Percentiles rank a stretch among this genome's conserved stretches.
These are phyloP conservation scores for Papilio machaon DNA, from an alignment of 1,140 invertebrate species.

Conservation along the genomic window DNA sequence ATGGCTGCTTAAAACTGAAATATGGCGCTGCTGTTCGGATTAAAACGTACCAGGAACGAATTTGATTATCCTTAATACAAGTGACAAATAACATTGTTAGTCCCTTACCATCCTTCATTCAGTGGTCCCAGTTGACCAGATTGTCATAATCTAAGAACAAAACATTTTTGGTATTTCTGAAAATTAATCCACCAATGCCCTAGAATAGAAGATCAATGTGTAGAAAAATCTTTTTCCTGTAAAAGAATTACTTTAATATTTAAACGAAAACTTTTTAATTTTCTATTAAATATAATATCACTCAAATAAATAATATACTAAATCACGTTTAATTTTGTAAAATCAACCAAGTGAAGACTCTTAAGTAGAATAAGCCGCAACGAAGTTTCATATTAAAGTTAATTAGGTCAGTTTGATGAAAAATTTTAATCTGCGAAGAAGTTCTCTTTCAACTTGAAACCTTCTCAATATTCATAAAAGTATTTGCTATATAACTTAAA, in stretches of 20 bases:
- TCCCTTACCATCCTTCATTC: background rate
- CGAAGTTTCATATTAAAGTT: conserved; percentile 75
- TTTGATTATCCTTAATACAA: conserved; percentile 28
- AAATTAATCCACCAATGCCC: too few species aligned
- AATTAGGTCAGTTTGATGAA: conserved; percentile 75
- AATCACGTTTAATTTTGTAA: conserved; percentile 31
- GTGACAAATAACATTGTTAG: background rate
- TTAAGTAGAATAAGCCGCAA: conserved; percentile 30
- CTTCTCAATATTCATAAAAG: conserved; percentile 11
- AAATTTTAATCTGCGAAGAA: conserved; percentile 72
- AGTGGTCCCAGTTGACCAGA: background rate
- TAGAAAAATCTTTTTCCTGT: background rate
- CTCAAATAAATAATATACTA: conserved; percentile 6
- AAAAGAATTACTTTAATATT: background rate
- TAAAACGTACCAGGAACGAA: conserved; percentile 39
- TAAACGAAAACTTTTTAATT: too few species aligned
- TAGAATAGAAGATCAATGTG: background rate
- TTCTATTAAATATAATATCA: conserved; percentile 8
- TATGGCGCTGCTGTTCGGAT: conserved; percentile 33
- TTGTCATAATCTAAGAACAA: background rate
- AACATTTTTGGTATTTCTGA: too few species aligned
- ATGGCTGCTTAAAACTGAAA: conserved; percentile 49
- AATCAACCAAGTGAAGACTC: conserved; percentile 28
- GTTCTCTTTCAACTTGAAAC: conserved; percentile 45
- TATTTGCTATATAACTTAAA: background rate